Conservation (phyloP, 1,140 invertebrate species). For the Drosophila funebris region DNA sequence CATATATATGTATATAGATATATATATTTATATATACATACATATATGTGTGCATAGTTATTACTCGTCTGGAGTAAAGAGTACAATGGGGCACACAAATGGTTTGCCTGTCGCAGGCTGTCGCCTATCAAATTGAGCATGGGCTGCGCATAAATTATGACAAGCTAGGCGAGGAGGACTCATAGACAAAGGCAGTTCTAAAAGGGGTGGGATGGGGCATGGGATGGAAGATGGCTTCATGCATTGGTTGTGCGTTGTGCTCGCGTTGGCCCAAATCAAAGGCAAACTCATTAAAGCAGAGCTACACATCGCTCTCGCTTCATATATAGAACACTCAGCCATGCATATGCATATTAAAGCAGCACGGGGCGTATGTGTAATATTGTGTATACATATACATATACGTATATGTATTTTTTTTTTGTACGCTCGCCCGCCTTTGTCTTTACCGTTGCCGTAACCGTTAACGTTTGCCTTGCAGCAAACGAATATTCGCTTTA, state of each 20-base stretch:
- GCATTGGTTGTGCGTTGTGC: conserved; percentile 32
- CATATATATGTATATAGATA: background rate
- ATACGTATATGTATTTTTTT: conserved; percentile 33
- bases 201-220: background rate
- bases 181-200: conserved; percentile 2
- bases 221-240: conserved; percentile 1
- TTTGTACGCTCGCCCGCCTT: conserved; percentile 30
- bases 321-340: conserved; percentile 22
- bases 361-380: conserved; percentile 67
- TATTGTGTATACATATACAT: conserved; percentile 44
- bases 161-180: conserved; percentile 15
- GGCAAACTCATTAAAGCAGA: conserved; percentile 75
- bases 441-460: conserved; percentile 50
- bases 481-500: conserved; percentile 68
- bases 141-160: conserved; percentile 75
- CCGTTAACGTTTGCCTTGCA: conserved; percentile 45
- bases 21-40: background rate
- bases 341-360: conserved; percentile 77
- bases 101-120: conserved; percentile 62
- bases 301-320: conserved; percentile 15
- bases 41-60: conserved; percentile 10
- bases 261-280: conserved; percentile 69
- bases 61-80: conserved; percentile 29
- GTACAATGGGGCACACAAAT: conserved; percentile 54
- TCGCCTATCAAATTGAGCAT: conserved; percentile 71